Base-by-base conservation (phyloP, 2,797 vertebrate genomes). In the Lindbergichthys nudifrons region DNA sequence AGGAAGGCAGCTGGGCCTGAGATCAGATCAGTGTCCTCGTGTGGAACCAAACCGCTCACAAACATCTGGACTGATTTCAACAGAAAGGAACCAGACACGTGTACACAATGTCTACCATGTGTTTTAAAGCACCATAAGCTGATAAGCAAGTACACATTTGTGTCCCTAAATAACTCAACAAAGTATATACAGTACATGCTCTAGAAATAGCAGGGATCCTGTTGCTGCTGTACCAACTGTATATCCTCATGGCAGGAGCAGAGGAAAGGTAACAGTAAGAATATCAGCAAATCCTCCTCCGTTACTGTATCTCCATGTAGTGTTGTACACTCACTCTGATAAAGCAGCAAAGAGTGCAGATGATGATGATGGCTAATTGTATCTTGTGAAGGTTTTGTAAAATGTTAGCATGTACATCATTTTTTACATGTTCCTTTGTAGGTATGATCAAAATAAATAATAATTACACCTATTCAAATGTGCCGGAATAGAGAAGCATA, bases 201-300 rank as follows among this genome's bases (percentile, higher is more conserved):
- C 26, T 56, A 23, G 43, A 75, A 26, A 42, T 15, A 77, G 65
- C 68, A 78, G n/a, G 51, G 61, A 63, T 88, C 67, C 3, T 65
- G n/a, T 85, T 81, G 84, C 75, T 69, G 57, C 52, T 67, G 61
- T 43, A 65, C 30, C 75, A 52, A 75, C 60, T 68, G 45, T 62
- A 70, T 53, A 70, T 47, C 67, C 18, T 26, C 43, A 39, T 16
- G 36, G 50, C 64, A 75, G 57, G 14, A 65, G 59, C 48, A 65
- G 14, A 62, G 13, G 53, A 4, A 61, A 4, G 45, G 51, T 57
- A 65, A 67, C 30, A 75, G 46, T 58, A 73, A 77, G 74, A 65
- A 61, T 48, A 51, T 65, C 66, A 81, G 53, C 30, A 73, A 54
- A 70, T 51, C 41, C 51, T 48, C 39, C 10, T 36, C 4, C 66